Evolutionary conservation across 2,888 invertebrate species (phyloP).

Genomic region (Choreutis nemorana): DNA sequence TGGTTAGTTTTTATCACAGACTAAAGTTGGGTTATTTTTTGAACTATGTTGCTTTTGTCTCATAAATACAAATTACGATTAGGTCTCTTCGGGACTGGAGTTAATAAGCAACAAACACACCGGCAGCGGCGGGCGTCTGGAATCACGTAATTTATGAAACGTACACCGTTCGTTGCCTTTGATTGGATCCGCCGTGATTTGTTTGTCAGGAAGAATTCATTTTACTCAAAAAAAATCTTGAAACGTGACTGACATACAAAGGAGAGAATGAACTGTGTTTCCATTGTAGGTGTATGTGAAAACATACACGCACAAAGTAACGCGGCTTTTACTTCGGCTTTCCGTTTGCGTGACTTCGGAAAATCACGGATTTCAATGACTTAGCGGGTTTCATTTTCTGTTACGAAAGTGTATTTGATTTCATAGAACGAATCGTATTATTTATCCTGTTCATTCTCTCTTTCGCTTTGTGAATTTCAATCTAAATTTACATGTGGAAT

Average conservation of each 20-base stretch:
- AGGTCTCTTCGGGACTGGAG: slow-evolving; percentile 1
- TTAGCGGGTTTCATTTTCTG: too few relatives aligned
- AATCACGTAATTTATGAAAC: slow-evolving; percentile 19
- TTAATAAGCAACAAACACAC: slow-evolving; percentile 3
- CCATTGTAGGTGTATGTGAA: slow-evolving; percentile 33
- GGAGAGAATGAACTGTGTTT: slow-evolving; percentile 34
- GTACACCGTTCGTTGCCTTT: slow-evolving; percentile 23
- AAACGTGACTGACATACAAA: slow-evolving; percentile 53
- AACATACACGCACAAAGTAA: too few relatives aligned
- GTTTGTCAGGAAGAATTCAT: slow-evolving; percentile 41
- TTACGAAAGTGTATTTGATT: too few relatives aligned
- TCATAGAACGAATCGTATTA: too few relatives aligned
- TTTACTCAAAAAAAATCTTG: slow-evolving; percentile 30
- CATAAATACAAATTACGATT: slow-evolving; percentile 1
- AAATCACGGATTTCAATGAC: too few relatives aligned
- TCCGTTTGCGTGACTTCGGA: slow-evolving; percentile 20
- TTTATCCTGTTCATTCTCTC: too few relatives aligned
- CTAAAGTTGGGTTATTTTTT: too few relatives aligned
- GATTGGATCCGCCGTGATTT: slow-evolving; percentile 44
- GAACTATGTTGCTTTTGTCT: too few relatives aligned
- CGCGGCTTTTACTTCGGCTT: slow-evolving; percentile 25
- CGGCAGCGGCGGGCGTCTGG: background rate
- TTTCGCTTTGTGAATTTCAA: too few relatives aligned
- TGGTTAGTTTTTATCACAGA: too few relatives aligned
- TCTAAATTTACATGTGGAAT: too few relatives aligned